Base-by-base conservation (phyloP, 35 echinoderm and acorn worm genomes). In the Heliocidaris erythrogramma region DNA sequence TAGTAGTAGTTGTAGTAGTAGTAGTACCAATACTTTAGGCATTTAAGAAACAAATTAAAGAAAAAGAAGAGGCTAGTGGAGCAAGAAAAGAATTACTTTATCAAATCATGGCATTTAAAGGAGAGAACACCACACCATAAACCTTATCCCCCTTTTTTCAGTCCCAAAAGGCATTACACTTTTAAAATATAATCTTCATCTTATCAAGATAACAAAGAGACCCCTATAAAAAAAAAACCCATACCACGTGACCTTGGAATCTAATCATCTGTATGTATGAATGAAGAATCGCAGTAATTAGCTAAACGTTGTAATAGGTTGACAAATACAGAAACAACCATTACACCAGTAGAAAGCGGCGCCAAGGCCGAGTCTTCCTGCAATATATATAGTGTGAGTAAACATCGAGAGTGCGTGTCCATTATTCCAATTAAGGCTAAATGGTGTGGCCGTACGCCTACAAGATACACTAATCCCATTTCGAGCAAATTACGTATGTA, bases 271-370 rank as follows among this genome's bases (percentile, higher is more conserved):
- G 7, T 21, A 78, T 78, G 52, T 56, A 56, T 56, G 65, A 78
- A n/a, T 78, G 65, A 78, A 78, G 65, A 78, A 78, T 27, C 7
- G 65, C 65, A 78, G 65, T 78, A 78, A 78, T 78, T 78, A 78
- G 65, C 65, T 78, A 78, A 78, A n/a, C 65, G 65, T 78, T 78
- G 65, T 78, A 78, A 78, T 78, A 78, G 65, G 27, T 78, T 18
- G 21, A n/a, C 65, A 78, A 78, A 78, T 7, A 78, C 65, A 78
- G 65, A n/a, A 78, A 78, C 65, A 78, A 78, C 65, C 65, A 78
- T n/a, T 21, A 78, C 65, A 78, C 65, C 27, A 24, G 65, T 78
- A 18, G 65, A 78, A 78, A 78, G 65, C 17, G 65, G 65, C 21
- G 27, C 65, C 65, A 78, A 78, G 65, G 65, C 65, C 65, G 27